phyloP scores from a whole-genome alignment of 2,797 vertebrate species.

The Acrossocheilus fasciatus region DNA sequence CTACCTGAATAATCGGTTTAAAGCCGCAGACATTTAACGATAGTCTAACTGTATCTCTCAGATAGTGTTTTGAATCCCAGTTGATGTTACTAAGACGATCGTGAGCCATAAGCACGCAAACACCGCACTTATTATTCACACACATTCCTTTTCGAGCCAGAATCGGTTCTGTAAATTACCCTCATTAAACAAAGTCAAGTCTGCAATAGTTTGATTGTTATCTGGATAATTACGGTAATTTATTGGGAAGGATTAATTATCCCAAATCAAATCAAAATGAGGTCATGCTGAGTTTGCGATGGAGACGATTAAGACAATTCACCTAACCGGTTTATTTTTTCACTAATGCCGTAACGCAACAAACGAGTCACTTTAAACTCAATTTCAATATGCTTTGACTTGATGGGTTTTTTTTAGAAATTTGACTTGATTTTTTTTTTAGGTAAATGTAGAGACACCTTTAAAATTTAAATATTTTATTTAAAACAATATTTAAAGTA shows the following conservation, averaged over 20 bases:
- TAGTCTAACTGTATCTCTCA: too few species aligned
- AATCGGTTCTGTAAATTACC: constrained; percentile 77
- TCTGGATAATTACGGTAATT: constrained; percentile 75
- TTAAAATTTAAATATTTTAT: not conserved
- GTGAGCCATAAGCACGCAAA: not conserved
- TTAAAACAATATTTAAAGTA: too few species aligned
- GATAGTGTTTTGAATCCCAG: not conserved
- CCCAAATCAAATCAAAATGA: constrained; percentile 69
- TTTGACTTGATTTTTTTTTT: not conserved
- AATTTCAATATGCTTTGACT: not conserved
- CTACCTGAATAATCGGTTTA: not conserved
- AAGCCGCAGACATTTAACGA: not conserved
- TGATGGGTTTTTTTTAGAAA: too few species aligned
- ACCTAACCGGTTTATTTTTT: not conserved
- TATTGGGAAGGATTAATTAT: constrained; percentile 74
- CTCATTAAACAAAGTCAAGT: constrained; percentile 73
- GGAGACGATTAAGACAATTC: constrained; percentile 24
- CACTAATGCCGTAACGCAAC: not conserved
- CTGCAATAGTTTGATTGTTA: constrained; percentile 71
- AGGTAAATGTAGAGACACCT: not conserved
- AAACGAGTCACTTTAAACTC: not conserved
- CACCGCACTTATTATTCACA: constrained; percentile 40
- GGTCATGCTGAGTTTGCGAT: constrained; percentile 56
- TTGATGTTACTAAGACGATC: not conserved
- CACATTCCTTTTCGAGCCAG: constrained; percentile 48